Evolutionary conservation across 2,797 vertebrate genomes (phyloP), one percentile per base, ranked within the genome.

Genomic region (Pyrocephalus nanus): DNA sequence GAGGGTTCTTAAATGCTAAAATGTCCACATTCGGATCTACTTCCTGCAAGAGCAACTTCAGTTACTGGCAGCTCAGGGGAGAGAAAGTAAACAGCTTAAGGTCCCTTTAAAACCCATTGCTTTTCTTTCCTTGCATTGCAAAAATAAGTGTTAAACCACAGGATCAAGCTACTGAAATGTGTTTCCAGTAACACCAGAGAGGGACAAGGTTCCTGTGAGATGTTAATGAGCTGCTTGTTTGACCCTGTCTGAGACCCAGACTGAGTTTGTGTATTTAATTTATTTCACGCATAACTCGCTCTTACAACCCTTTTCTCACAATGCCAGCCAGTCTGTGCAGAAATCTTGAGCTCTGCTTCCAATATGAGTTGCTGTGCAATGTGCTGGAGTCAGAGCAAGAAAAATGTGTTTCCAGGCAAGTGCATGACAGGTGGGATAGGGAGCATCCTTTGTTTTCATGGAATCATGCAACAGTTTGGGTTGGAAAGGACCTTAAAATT

Each of bases 321-420:
- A 1, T 38, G 50, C 58, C 61, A 71, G 3, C 12, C 40, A 60
- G 55, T 11, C 55, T 38, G 3, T 8, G 8, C 1, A 2, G 42
- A 61, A 87, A 80, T 62, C 38, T 2, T 32, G 62, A 70, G n/a
- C 54, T 80, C 65, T 48, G 43, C 30, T 48, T 12, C 80, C 85
- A 40, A 2, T 7, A 29, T 14, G 20, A 53, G 72, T 67, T 48
- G 57, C 57, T 80, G 45, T 20, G 45, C 83, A 38, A 3, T 6
- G 21, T 43, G 30, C 48, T 74, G 2, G 36, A 75, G n/a, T 17
- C 53, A 18, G 27, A 7, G n/a, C 6, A 11, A 58, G 40, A 58
- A 66, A 65, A 12, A 20, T 0, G 1, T 2, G 10, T 8, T 40
- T 6, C 10, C 1, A 1, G 0, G 0, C 45, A 32, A 0, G 0